Evolutionary conservation across 2,888 invertebrate genomes (phyloP).

Genomic region (Epirrhoe tristata): DNA sequence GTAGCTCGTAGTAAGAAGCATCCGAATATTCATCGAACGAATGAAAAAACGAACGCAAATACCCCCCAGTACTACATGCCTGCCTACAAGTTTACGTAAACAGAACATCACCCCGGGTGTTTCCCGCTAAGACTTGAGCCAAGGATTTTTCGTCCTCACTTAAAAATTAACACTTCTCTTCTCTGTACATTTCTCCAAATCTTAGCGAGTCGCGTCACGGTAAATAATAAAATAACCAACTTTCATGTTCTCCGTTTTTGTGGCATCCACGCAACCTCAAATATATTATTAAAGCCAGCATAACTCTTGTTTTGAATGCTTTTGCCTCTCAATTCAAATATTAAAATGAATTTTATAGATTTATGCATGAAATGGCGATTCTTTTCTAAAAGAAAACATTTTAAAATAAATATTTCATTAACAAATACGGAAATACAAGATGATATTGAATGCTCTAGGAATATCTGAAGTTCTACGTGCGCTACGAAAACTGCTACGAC

Average conservation of each 20-base stretch:
- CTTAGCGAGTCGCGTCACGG: constrained; percentile 52
- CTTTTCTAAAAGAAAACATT: background rate
- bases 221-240: constrained; percentile 66
- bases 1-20: too few species aligned
- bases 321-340: constrained; percentile 7
- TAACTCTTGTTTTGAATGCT: constrained; percentile 25
- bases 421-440: background rate
- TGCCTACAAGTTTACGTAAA: too few species aligned
- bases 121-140: constrained; percentile 41
- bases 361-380: background rate
- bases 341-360: constrained; percentile 7
- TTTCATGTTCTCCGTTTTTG: constrained; percentile 30
- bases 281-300: constrained; percentile 33
- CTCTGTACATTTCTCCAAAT: constrained; percentile 58
- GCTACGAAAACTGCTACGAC: background rate
- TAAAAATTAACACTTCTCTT: constrained; percentile 76
- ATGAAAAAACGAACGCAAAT: too few species aligned
- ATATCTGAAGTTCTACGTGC: background rate
- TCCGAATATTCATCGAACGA: too few species aligned
- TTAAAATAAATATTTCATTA: background rate
- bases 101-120: constrained; percentile 39
- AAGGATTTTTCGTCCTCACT: constrained; percentile 65
- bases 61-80: too few species aligned
- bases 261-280: constrained; percentile 21
- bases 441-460: background rate